phyloP scores from a whole-genome alignment of 2,113 vertebrate species.

The Elaphurus davidianus region DNA sequence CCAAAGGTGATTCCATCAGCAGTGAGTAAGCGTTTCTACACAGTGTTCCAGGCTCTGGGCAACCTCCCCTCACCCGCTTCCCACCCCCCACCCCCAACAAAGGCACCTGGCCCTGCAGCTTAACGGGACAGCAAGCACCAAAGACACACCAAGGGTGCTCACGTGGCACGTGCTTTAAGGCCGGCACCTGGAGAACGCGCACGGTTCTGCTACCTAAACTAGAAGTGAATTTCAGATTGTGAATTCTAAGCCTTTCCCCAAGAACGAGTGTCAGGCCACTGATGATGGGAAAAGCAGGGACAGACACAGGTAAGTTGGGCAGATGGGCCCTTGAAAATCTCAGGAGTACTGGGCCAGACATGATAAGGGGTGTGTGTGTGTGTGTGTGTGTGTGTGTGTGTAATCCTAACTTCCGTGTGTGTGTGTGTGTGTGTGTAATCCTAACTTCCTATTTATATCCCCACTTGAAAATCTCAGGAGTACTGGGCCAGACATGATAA shows the following conservation, averaged over 20 bases:
- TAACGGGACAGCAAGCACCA: not conserved
- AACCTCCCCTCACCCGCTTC: not conserved
- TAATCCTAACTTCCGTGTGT: not conserved
- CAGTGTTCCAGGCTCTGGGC: not conserved
- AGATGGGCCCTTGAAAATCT: not conserved
- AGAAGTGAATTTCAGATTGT: not conserved
- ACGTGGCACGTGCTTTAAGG: fast-evolving
- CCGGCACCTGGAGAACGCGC: not conserved
- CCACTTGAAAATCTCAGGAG: too few species aligned
- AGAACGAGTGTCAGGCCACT: not conserved
- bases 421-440: too few species aligned
- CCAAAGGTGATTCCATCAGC: not conserved
- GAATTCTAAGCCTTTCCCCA: not conserved
- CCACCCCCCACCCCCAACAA: not conserved
- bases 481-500: too few species aligned
- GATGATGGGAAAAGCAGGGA: not conserved
- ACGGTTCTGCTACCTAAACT: not conserved
- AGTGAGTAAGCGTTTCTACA: not conserved
- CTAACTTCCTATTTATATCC: not conserved
- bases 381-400: not conserved
- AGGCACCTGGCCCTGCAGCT: not conserved
- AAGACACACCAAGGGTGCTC: not conserved
- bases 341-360: not conserved
- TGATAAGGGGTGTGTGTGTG: not conserved
- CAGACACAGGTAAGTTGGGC: not conserved